A percentile compares a stretch with the other conserved stretches of the same genome.
Conservation (phyloP, 2,888 invertebrate species). For the Onchidella celtica region DNA sequence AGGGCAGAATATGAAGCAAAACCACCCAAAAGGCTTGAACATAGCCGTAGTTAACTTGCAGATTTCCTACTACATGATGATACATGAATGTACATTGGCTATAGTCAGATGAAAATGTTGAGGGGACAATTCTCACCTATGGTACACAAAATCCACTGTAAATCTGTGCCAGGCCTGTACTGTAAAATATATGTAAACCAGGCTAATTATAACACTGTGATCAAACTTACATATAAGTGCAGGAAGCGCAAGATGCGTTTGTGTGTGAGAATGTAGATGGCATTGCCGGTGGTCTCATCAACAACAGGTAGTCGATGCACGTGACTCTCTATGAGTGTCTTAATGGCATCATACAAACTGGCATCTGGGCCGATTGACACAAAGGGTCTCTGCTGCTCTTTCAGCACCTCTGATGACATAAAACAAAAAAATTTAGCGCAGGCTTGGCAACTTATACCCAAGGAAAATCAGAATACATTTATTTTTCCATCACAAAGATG, state of each 20-base stretch:
- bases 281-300: slow-evolving; percentile 96
- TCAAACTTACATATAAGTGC: slow-evolving; percentile 95
- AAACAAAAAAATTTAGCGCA: slow-evolving; percentile 8
- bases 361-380: slow-evolving; percentile 96
- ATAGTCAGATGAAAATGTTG: no score
- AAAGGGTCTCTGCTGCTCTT: slow-evolving; percentile 91
- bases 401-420: slow-evolving; percentile 87
- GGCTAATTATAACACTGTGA: no score
- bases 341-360: slow-evolving; percentile 90
- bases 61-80: no score
- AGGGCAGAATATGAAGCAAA: no score
- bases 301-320: slow-evolving; percentile 99
- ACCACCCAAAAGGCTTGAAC: no score
- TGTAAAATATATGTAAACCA: no score
- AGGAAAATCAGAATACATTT: not conserved
- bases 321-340: slow-evolving; percentile 93
- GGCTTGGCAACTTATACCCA: no score
- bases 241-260: slow-evolving; percentile 98
- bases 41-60: no score
- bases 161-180: no score
- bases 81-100: no score
- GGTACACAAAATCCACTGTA: no score
- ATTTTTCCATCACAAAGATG: not conserved
- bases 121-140: no score
- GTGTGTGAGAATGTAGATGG: slow-evolving; percentile 98